Evolutionary conservation across 35 echinoderm and acorn worm genomes (phyloP).

Genomic region (Ophioderma brevispina): DNA sequence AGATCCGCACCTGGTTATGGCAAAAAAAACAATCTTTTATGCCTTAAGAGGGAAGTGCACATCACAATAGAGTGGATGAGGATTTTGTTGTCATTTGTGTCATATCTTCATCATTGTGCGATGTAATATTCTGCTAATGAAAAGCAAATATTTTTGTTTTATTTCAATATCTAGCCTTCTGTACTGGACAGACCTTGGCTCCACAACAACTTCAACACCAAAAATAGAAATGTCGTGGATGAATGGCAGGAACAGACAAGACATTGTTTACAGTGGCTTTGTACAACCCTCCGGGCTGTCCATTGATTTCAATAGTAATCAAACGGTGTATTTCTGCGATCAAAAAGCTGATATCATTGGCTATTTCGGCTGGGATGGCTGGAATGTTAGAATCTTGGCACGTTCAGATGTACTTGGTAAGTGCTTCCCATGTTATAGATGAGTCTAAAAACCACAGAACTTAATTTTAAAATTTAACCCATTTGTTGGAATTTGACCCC

Average conservation of each 20-base stretch:
- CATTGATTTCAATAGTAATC: conserved; percentile 75
- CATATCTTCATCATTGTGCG: no score
- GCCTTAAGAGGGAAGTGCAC: no score
- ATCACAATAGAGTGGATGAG: no score
- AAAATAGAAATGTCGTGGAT: conserved; percentile 72
- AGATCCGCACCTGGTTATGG: no score
- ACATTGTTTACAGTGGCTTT: conserved; percentile 27
- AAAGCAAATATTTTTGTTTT: no score
- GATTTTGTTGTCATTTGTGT: no score
- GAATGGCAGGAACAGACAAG: conserved; percentile 64
- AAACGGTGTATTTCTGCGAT: conserved; percentile 91
- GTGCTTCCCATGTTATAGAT: neutral
- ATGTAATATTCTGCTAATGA: no score
- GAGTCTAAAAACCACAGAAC: neutral
- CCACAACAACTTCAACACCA: neutral
- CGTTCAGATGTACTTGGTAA: neutral
- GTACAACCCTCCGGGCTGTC: conserved; percentile 76
- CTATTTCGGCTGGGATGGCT: conserved; percentile 83
- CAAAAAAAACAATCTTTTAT: no score
- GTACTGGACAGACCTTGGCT: conserved; percentile 79
- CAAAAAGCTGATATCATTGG: conserved; percentile 56
- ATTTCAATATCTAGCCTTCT: no score
- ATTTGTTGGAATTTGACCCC: neutral
- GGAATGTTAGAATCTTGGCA: conserved; percentile 42
- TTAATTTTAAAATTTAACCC: no score